These are phyloP conservation scores for Spialia ferax DNA, from an alignment of 2,888 invertebrate species.

Conservation along the genomic window DNA sequence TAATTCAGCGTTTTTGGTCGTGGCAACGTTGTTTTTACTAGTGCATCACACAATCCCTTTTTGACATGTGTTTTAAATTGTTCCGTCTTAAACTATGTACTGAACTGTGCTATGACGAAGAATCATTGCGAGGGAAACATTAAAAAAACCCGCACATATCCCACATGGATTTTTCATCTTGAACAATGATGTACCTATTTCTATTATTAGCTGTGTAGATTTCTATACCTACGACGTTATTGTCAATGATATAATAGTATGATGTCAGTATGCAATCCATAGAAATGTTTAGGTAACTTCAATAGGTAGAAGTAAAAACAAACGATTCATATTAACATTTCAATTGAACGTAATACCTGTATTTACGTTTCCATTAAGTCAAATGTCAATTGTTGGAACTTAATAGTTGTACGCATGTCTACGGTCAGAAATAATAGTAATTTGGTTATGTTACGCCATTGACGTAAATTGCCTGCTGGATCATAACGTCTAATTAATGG, in stretches of 20 bases:
- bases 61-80: too few species aligned
- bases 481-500: conserved; percentile 51
- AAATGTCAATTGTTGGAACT: conserved; percentile 15
- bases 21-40: neutral
- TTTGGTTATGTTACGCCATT: conserved; percentile 17
- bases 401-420: conserved; percentile 12
- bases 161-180: too few species aligned
- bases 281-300: neutral
- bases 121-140: too few species aligned
- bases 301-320: neutral
- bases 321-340: conserved; percentile 4
- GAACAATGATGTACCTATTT: too few species aligned
- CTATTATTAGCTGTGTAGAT: too few species aligned
- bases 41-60: too few species aligned
- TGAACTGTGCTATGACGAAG: too few species aligned
- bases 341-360: neutral
- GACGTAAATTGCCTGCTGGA: conserved; percentile 14
- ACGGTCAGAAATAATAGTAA: conserved; percentile 19
- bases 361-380: neutral
- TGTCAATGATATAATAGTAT: too few species aligned
- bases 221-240: too few species aligned
- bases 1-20: neutral
- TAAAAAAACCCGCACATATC: too few species aligned
- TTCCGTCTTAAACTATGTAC: too few species aligned
- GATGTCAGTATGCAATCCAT: too few species aligned